Conservation (phyloP, 1,140 invertebrate species). For the Ganaspis sp. region DNA sequence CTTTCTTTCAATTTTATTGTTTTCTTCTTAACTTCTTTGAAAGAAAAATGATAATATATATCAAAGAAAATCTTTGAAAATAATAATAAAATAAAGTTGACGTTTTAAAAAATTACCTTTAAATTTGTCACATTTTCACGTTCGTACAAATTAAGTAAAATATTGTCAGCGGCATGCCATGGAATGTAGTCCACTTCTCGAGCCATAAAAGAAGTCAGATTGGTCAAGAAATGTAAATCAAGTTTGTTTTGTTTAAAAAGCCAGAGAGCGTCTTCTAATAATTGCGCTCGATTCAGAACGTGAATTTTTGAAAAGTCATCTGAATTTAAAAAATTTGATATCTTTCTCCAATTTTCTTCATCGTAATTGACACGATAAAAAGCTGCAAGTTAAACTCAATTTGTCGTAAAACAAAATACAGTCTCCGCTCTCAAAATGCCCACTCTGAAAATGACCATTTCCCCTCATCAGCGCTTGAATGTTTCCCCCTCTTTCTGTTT, state of each 20-base stretch:
- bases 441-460: too few species aligned
- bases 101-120: not conserved
- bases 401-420: too few species aligned
- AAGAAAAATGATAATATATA: too few species aligned
- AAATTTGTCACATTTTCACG: too few species aligned
- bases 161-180: not conserved
- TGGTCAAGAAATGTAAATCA: not conserved
- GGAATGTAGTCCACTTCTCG: not conserved
- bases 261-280: slow-evolving; percentile 82
- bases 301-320: slow-evolving; percentile 78
- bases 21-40: too few species aligned
- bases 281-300: slow-evolving; percentile 84
- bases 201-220: not conserved
- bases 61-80: too few species aligned
- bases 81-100: not conserved
- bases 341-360: slow-evolving; percentile 76
- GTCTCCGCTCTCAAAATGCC: too few species aligned
- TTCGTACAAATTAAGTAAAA: not conserved
- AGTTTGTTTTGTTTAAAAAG: not conserved
- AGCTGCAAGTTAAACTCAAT: slow-evolving; percentile 61
- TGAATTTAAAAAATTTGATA: slow-evolving; percentile 72
- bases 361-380: slow-evolving; percentile 82
- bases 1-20: too few species aligned
- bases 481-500: too few species aligned
- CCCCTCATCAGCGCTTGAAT: too few species aligned